A percentile compares a stretch with the other conserved stretches of the same genome.
phyloP scores from a whole-genome alignment of 2,113 vertebrate species.

The Campylorhamphus procurvoides region DNA sequence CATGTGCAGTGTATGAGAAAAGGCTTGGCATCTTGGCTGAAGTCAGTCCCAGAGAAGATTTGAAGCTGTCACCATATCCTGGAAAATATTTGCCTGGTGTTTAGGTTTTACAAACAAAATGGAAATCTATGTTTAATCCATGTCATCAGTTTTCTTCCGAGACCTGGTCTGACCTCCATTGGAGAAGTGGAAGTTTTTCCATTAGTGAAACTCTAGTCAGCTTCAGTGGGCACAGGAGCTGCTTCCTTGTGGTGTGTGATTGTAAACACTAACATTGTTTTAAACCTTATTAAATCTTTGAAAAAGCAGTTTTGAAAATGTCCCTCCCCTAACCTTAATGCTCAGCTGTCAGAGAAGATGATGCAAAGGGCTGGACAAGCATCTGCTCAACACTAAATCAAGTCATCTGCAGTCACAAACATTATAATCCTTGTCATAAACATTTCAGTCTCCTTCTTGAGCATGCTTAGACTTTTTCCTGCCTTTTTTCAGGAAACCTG shows the following conservation, averaged over 20 bases:
- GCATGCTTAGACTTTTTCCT: background rate
- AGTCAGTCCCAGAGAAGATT: background rate
- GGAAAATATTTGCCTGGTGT: background rate
- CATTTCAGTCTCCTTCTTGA: background rate
- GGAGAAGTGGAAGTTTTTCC: background rate
- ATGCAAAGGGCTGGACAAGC: background rate
- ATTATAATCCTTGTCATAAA: background rate
- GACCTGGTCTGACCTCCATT: background rate
- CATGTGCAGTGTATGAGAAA: fast-evolving
- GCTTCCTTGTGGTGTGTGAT: background rate
- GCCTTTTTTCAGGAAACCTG: background rate
- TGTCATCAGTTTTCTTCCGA: background rate
- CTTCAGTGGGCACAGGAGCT: background rate
- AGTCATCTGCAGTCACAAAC: background rate
- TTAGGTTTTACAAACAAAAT: background rate
- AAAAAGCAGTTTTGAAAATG: background rate
- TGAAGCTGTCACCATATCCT: background rate
- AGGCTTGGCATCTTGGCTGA: background rate
- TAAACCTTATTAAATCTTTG: background rate
- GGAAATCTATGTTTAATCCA: background rate
- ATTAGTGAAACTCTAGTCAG: background rate
- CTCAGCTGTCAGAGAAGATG: background rate
- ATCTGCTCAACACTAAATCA: background rate
- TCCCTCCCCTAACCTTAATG: background rate
- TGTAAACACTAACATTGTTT: background rate